Conservation (phyloP, 2,888 invertebrate genomes). For the Taenaris catops region DNA sequence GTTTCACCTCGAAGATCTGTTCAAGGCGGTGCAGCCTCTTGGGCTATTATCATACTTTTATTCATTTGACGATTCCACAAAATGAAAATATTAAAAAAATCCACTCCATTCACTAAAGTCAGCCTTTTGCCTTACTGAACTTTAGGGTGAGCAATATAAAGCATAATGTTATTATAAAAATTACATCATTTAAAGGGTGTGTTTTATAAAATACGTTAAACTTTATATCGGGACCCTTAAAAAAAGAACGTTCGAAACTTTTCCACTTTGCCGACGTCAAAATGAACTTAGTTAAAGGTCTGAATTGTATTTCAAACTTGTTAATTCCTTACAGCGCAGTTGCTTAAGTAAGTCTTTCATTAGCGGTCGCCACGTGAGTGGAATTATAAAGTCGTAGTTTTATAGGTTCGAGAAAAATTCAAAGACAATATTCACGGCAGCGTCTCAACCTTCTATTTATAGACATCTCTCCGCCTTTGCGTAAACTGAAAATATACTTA, state of each 20-base stretch:
- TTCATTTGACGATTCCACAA: constrained; percentile 50
- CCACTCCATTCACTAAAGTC: constrained; percentile 15
- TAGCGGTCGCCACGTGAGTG: constrained; percentile 67
- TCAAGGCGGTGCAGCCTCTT: constrained; percentile 9
- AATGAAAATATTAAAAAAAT: constrained; percentile 53
- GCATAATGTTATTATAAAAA: constrained; percentile 12
- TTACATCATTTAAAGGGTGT: constrained; percentile 33
- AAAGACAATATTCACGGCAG: constrained; percentile 7
- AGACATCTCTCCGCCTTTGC: too few relatives aligned
- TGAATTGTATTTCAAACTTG: constrained; percentile 75
- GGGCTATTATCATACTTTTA: constrained; percentile 37
- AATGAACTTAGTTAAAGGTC: constrained; percentile 67
- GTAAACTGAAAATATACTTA: too few relatives aligned
- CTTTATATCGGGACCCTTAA: constrained; percentile 50
- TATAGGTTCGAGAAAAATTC: constrained; percentile 36
- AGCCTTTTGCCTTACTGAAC: constrained; percentile 20
- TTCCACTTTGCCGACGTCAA: constrained; percentile 68
- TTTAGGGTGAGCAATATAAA: constrained; percentile 6
- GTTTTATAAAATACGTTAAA: constrained; percentile 55
- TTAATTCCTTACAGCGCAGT: constrained; percentile 66
- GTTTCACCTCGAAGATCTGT: too few relatives aligned
- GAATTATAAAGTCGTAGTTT: constrained; percentile 56
- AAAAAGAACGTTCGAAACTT: constrained; percentile 55
- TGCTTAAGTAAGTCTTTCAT: constrained; percentile 75
- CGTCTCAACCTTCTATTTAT: too few relatives aligned